Base-by-base conservation (phyloP, 2,888 invertebrate species). In the Ectropis crepuscularia region DNA sequence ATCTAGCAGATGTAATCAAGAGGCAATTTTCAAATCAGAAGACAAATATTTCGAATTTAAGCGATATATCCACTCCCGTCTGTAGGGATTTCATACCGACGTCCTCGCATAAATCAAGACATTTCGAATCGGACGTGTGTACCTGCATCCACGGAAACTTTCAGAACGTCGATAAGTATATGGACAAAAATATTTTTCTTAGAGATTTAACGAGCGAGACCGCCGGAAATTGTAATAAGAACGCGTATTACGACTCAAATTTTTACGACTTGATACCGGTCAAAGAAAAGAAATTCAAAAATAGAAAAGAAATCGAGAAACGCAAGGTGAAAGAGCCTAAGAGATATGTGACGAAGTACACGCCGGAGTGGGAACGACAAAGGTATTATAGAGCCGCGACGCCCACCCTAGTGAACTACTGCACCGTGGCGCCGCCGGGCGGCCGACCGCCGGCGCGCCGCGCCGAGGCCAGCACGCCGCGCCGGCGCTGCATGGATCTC, bases 191-290 rank as follows among this genome's bases (percentile, higher is more conserved):
- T n/a, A 58, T 63, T 46, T 53, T 57, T 0, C 51, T 66, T 38
- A 43, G 53, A 38, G 55, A 53, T 60, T 39, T 71, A 36, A 51
- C 67, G 8, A 71, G 68, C 57, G 62, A 69, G 41, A 43, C 69
- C 9, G 63, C 72, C 42, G 58, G 62, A 39, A 70, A 74, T 45
- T 70, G 70, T 42, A 74, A 71, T 10, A 76, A 73, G 11, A 74
- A 75, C 36, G 62, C 72, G 43, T 88, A 84, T 71, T 87, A 90
- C 58, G 86, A 91, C 65, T 82, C 88, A 5, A 85, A 82, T 58
- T 75, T 83, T 41, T 90, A 90, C 51, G 92, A 92, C 67, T 67
- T 90, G 12, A 69, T 87, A 16, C 91, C 91, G 1, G 90, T 91
- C 2, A 90, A 81, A 72, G 90, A 91, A 69, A 82, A 79, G 38